Base-by-base conservation (phyloP, 2,888 invertebrate genomes). In the Tinea pellionella region DNA sequence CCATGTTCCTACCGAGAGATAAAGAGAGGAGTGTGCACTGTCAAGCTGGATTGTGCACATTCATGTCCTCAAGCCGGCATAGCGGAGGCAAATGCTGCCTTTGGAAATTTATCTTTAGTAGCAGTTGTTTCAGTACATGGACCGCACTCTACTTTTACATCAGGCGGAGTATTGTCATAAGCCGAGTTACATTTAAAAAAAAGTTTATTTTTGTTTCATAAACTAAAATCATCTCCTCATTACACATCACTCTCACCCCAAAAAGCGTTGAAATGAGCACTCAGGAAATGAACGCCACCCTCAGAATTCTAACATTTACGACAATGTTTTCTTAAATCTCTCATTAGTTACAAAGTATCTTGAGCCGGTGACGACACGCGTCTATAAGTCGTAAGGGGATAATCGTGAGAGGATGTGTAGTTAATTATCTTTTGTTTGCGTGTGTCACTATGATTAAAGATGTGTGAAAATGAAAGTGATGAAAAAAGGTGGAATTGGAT, bases 271-370 rank as follows among this genome's bases (percentile, higher is more conserved):
- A 47, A 15, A 9, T 15, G 47, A 42, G 47, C 47, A 47, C 47
- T 47, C 47, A 47, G 47, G 47, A 47, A 47, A 47, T 47, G 47
- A 47, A 47, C 42, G 42, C 47, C 47, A 47, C 47, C 47, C 47
- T 16, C 37, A 37, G 1, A 7, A 2, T 13, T 15, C 47, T 13
- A 9, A 47, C 47, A 47, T 47, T 47, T 47, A 47, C 47, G 24
- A 24, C 37, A 41, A 59, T 59, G 59, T 37, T 59, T 59, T 59
- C 59, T 59, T 59, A 59, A 59, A 59, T 41, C 41, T 30, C 41
- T 59, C 59, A 59, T 59, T 59, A 59, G 18, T 59, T 42, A 59
- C 41, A n/a, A 47, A 47, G 47, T 13, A 47, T 16, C 47, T 47
- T 47, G 9, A 16, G 47, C 47, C 3, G 16, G 47, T 47, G 47